Percentiles rank a stretch among this genome's conserved stretches.
phyloP scores from a whole-genome alignment of 1,140 invertebrate genomes.

The Phymorhynchus buccinoides region DNA sequence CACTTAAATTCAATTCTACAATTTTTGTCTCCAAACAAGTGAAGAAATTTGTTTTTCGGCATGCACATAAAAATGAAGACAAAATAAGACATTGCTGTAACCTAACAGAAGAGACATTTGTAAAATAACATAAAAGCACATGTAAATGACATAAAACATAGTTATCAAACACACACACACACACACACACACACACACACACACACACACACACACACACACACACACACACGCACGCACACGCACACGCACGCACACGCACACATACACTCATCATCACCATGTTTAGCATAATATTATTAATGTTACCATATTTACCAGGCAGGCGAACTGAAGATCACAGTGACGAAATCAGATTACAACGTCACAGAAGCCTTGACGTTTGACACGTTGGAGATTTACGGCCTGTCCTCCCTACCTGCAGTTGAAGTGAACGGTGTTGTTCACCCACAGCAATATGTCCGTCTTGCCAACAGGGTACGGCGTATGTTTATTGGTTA shows the following conservation, averaged over 20 bases:
- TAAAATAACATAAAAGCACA: too few relatives aligned
- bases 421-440: not conserved
- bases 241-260: not conserved
- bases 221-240: not conserved
- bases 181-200: not conserved
- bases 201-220: not conserved
- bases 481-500: too few relatives aligned
- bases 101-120: too few relatives aligned
- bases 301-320: not conserved
- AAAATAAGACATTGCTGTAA: too few relatives aligned
- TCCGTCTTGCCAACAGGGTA: not conserved
- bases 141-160: too few relatives aligned
- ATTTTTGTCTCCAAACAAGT: too few relatives aligned
- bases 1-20: too few relatives aligned
- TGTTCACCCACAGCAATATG: not conserved
- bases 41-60: too few relatives aligned
- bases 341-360: not conserved
- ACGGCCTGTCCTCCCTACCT: not conserved
- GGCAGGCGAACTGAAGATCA: not conserved
- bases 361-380: not conserved
- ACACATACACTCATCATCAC: not conserved
- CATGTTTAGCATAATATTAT: not conserved
- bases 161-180: not conserved
- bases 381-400: slow-evolving; percentile 19
- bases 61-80: too few relatives aligned